A percentile compares a stretch with the other conserved stretches of the same genome.
phyloP scores from a whole-genome alignment of 2,797 vertebrate genomes.

The Synanceia verrucosa region DNA sequence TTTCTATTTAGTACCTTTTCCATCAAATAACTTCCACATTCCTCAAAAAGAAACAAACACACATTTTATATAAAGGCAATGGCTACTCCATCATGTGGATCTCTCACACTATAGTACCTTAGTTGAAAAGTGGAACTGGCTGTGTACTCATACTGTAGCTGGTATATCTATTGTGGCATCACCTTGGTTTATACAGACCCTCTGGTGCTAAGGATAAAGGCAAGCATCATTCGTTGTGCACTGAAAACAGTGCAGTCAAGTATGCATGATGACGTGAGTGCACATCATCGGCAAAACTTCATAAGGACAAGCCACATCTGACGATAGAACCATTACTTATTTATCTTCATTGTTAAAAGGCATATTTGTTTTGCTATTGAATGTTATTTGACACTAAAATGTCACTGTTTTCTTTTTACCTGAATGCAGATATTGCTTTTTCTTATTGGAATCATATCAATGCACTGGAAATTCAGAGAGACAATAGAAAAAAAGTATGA shows the following conservation, averaged over 20 bases:
- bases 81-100: neutral
- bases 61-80: neutral
- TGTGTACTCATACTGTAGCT: neutral
- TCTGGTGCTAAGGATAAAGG: neutral
- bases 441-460: neutral
- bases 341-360: neutral
- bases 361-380: neutral
- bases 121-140: neutral
- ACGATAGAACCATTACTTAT: too few species aligned
- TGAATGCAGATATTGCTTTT: neutral
- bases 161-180: neutral
- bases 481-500: neutral
- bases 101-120: neutral
- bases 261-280: slow-evolving; percentile 1
- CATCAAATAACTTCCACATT: neutral
- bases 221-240: neutral
- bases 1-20: too few species aligned
- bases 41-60: neutral
- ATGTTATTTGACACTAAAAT: neutral
- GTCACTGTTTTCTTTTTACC: neutral
- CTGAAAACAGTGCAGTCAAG: neutral
- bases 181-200: neutral
- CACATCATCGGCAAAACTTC: neutral
- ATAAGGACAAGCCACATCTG: neutral
- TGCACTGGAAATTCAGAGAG: neutral